These are phyloP conservation scores for Paramormyrops kingsleyae DNA, from an alignment of 2,113 vertebrate species.

Conservation along the genomic window DNA sequence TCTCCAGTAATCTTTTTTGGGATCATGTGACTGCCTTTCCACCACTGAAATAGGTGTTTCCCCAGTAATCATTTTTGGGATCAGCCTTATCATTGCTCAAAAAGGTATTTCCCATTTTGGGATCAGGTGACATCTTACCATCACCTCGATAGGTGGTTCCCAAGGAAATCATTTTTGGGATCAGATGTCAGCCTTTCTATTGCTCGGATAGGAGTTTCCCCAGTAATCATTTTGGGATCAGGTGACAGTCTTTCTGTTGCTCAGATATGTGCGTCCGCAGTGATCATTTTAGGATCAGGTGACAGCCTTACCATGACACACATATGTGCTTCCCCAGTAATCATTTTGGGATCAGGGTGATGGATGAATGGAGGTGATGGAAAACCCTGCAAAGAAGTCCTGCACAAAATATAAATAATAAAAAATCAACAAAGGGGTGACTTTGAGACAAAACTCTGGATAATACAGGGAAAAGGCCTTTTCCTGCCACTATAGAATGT, in stretches of 20 bases:
- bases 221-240: not conserved
- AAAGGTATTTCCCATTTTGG: not conserved
- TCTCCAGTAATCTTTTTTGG: not conserved
- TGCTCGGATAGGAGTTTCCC: not conserved
- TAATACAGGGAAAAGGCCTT: not conserved
- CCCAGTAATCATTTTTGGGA: too few relatives aligned
- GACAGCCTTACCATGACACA: not conserved
- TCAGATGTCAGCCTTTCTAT: not conserved
- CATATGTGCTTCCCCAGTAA: too few relatives aligned
- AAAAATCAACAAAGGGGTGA: not conserved
- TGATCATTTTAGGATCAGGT: not conserved
- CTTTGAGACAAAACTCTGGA: slow-evolving; percentile 6
- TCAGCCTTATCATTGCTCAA: not conserved
- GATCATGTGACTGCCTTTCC: not conserved
- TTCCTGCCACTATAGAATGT: not conserved
- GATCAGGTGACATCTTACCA: not conserved
- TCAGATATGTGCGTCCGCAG: not conserved
- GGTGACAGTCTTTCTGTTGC: not conserved
- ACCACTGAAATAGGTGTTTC: not conserved
- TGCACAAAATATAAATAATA: not conserved
- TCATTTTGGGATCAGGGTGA: not conserved
- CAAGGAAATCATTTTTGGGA: not conserved
- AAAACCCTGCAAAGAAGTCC: not conserved
- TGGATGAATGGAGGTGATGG: not conserved
- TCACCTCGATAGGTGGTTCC: not conserved